These are phyloP conservation scores for Alsophila aescularia DNA, from an alignment of 2,888 invertebrate genomes.

Conservation along the genomic window DNA sequence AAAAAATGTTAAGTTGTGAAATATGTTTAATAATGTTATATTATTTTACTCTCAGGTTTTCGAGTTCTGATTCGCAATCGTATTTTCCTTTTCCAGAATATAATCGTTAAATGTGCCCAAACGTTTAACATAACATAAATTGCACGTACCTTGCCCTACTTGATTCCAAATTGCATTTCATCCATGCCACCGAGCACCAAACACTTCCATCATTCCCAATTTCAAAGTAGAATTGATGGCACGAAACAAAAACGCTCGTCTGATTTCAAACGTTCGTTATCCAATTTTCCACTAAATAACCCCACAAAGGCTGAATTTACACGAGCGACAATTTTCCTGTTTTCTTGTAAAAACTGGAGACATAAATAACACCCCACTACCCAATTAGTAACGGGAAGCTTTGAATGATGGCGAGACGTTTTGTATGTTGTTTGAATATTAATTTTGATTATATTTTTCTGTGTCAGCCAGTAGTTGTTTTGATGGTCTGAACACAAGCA, in stretches of 20 bases:
- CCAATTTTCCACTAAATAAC: slow-evolving; percentile 26
- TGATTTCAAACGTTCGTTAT: slow-evolving; percentile 18
- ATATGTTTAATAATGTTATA: too few relatives aligned
- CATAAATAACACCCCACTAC: slow-evolving; percentile 30
- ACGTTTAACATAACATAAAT: too few relatives aligned
- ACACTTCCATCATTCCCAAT: not conserved
- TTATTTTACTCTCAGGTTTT: too few relatives aligned
- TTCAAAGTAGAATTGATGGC: slow-evolving; percentile 7
- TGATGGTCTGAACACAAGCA: not conserved
- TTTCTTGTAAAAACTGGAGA: slow-evolving; percentile 28
- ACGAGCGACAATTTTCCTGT: slow-evolving; percentile 11
- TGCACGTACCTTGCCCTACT: too few relatives aligned
- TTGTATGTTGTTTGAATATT: slow-evolving; percentile 18
- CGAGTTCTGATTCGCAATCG: too few relatives aligned
- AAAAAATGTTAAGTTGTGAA: too few relatives aligned
- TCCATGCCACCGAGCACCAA: not conserved
- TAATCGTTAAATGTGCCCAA: too few relatives aligned
- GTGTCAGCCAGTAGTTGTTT: not conserved
- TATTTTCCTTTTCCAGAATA: too few relatives aligned
- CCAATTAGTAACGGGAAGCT: slow-evolving; percentile 37
- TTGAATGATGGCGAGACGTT: slow-evolving; percentile 16
- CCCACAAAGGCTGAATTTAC: slow-evolving; percentile 4
- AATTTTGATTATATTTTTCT: slow-evolving; percentile 17
- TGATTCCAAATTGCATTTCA: not conserved
- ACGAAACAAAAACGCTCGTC: slow-evolving; percentile 12